Conservation (phyloP, 2,888 invertebrate genomes). For the Oligia latruncula region DNA sequence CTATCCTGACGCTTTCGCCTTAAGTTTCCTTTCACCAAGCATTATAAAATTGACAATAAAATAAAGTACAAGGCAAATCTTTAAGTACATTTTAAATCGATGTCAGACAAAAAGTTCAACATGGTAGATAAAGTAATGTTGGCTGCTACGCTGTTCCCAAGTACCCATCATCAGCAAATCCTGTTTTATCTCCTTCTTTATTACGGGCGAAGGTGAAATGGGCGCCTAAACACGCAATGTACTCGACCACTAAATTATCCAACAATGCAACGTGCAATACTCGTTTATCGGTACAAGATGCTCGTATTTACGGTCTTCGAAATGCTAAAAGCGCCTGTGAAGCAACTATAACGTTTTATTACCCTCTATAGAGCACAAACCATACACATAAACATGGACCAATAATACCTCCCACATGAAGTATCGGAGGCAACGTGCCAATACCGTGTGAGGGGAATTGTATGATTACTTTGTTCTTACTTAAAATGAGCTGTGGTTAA, state of each 20-base stretch:
- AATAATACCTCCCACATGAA: slow-evolving; percentile 80
- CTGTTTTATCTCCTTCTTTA: slow-evolving; percentile 51
- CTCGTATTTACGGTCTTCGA: slow-evolving; percentile 81
- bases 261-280: slow-evolving; percentile 73
- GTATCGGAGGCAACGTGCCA: slow-evolving; percentile 81
- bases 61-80: not conserved
- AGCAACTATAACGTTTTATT: slow-evolving; percentile 86
- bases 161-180: slow-evolving; percentile 42
- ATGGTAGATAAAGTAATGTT: slow-evolving; percentile 12
- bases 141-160: slow-evolving; percentile 5
- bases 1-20: too few species aligned
- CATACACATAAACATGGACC: slow-evolving; percentile 79
- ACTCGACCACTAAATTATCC: slow-evolving; percentile 60
- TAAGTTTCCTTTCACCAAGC: not conserved
- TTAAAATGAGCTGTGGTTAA: slow-evolving; percentile 29
- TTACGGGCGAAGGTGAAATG: slow-evolving; percentile 38
- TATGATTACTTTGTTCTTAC: slow-evolving; percentile 52
- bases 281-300: slow-evolving; percentile 79
- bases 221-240: slow-evolving; percentile 52
- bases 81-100: slow-evolving; percentile 8
- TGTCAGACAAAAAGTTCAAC: slow-evolving; percentile 21
- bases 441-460: slow-evolving; percentile 63
- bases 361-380: slow-evolving; percentile 80
- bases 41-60: not conserved
- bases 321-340: slow-evolving; percentile 80